Evolutionary conservation across 1,140 invertebrate species (phyloP), one percentile per base, ranked within the genome.

Genomic region (Panulirus ornatus): DNA sequence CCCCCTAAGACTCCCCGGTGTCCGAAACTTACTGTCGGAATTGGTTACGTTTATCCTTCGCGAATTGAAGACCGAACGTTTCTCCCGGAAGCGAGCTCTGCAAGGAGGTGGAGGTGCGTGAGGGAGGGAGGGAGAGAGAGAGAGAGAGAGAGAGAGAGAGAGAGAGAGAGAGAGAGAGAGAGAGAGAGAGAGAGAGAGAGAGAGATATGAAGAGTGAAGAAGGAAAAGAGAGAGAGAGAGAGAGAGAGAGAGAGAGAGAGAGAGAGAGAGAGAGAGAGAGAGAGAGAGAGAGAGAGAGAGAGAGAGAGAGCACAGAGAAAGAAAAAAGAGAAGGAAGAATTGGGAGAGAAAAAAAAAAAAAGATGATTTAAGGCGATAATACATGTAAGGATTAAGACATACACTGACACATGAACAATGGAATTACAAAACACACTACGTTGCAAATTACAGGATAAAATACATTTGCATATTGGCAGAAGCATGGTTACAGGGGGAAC

Each of bases 21-120:
- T 47, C 47, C 44, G 36, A 27, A 47, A 71, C 66, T 71, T 71
- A 85, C 83, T 47, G 44, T 73, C 44, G 40, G 66, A 19, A 36
- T 36, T 84, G 63, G 75, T 79, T 82, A 91, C 89, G 3, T 85
- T 71, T 27, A 78, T 85, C 73, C 84, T 91, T 22, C 89, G 83
- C 0, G 71, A 84, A 70, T 81, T 84, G 83, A 91, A 91, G 73
- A 85, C 47, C 58, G 71, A 79, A 22, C 30, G 83, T 44, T 63
- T 84, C 63, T 91, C 82, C 75, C 54, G 51, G 84, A 91, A 91
- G 73, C 89, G 83, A 19, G 84, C 78, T 71, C 89, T 91, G 89
- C 63, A 40, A 66, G 27, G 47, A 78, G 84, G 44, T 30, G 40
- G 30, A 5, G 71, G 22, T 51, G 83, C 22, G 70, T 16, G 40